A percentile compares a stretch with the other conserved stretches of the same genome.
These are phyloP conservation scores for Nesogale talazaci DNA, from an alignment of 2,113 vertebrate species.

Conservation along the genomic window DNA sequence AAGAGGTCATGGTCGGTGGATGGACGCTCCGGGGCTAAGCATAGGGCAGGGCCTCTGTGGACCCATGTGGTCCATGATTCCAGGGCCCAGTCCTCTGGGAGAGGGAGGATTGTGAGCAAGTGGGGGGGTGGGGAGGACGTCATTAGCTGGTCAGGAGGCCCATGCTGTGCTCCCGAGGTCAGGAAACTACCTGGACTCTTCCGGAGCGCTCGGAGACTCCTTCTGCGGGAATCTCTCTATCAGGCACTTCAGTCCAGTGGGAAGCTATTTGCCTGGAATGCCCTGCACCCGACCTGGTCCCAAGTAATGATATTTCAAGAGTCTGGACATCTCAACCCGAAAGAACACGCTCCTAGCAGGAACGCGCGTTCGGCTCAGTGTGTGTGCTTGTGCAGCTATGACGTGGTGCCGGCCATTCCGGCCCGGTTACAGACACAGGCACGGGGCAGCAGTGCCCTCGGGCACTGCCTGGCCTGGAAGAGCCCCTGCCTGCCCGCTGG, in stretches of 20 bases:
- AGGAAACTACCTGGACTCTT: neutral
- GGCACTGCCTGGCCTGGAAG: too few species aligned
- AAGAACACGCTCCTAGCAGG: neutral
- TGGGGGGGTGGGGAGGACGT: too few species aligned
- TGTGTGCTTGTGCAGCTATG: neutral
- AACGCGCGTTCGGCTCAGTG: constrained; percentile 45
- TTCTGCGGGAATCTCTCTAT: neutral
- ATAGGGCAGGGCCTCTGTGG: neutral
- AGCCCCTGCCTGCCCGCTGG: neutral
- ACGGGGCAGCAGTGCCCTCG: too few species aligned
- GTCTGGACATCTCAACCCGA: constrained; percentile 50
- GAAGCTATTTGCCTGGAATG: constrained; percentile 34
- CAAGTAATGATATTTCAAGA: constrained; percentile 32
- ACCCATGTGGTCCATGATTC: neutral
- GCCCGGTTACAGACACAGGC: too few species aligned
- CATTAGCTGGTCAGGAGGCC: neutral
- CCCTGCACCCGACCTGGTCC: constrained; percentile 6
- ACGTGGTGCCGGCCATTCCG: too few species aligned
- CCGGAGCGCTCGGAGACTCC: neutral
- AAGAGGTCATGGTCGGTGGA: neutral
- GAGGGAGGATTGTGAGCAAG: neutral
- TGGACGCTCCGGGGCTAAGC: neutral
- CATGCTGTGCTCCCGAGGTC: neutral
- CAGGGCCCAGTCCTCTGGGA: neutral
- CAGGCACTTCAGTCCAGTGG: neutral